Conservation (phyloP, 2,888 invertebrate genomes). For the Barypeithes pellucidus region DNA sequence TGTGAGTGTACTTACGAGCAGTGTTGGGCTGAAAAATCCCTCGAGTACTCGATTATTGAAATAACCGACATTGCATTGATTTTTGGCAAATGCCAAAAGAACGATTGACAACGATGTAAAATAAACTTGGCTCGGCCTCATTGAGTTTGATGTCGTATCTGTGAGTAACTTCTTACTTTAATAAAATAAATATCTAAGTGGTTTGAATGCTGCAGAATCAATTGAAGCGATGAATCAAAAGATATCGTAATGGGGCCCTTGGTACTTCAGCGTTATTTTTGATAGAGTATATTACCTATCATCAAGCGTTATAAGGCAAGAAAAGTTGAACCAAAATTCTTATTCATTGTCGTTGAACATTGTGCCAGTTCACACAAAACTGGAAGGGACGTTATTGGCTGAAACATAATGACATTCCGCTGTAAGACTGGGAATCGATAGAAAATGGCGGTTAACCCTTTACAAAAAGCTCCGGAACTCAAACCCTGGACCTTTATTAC, state of each 20-base stretch:
- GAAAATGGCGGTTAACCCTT: conserved; percentile 61
- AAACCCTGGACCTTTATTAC: conserved; percentile 59
- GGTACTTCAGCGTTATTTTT: conserved; percentile 19
- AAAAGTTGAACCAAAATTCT: conserved; percentile 54
- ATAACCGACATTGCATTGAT: too few species aligned
- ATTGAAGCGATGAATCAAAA: background rate
- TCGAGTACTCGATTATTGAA: too few species aligned
- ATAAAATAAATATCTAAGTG: background rate
- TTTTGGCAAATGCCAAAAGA: too few species aligned
- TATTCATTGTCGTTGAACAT: conserved; percentile 59
- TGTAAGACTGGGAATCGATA: conserved; percentile 62
- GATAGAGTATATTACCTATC: conserved; percentile 29
- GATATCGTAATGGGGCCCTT: background rate
- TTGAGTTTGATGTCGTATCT: too few species aligned
- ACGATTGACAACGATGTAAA: too few species aligned
- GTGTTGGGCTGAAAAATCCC: too few species aligned
- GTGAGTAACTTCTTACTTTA: too few species aligned
- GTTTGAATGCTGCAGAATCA: background rate
- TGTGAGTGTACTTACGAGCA: too few species aligned
- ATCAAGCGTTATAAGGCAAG: conserved; percentile 27
- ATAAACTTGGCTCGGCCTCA: too few species aligned
- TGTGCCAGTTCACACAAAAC: conserved; percentile 44
- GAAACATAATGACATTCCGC: conserved; percentile 61
- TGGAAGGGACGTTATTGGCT: conserved; percentile 60
- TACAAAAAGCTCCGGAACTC: conserved; percentile 60